Base-by-base conservation (phyloP, 2,888 invertebrate genomes). In the Lasioglossum marginatum region DNA sequence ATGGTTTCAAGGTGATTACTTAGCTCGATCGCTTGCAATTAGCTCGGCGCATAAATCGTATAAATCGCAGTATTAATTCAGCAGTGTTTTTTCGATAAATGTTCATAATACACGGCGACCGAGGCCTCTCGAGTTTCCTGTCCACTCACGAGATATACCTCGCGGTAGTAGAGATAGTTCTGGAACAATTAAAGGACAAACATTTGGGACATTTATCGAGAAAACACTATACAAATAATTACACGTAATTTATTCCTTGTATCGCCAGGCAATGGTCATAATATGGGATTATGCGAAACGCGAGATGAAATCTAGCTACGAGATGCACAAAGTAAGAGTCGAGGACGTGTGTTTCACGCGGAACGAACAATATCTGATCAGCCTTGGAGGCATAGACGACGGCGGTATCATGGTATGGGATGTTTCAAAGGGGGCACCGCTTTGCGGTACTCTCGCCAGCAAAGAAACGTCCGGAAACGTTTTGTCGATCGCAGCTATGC, bases 371-470 rank as follows among this genome's bases (percentile, higher is more conserved):
- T 98, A 97, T 95, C 96, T 99, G 91, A 96, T 98, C 57, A 98
- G 98, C 0, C 96, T 99, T 63, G 99, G 99, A 0, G 99, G 99
- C 0, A 96, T 97, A 83, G 99, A 99, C 95, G 99, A 99, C 95
- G 98, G 98, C 57, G 97, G 97, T 88, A 96, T 99, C 60, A 97
- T 98, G 70, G 97, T 99, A 1, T 99, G 98, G 97, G 97, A 98
- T 94, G 96, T 98, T 87, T 95, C 96, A 60, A 96, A 96, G 1
- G 95, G 95, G 82, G 95, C 95, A 77, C 94, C 96, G 6, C 92
- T 96, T 34, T 96, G 96, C 87, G 96, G 96, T 93, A 93, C 95
- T 23, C 95, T 95, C 70, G 96, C 96, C 14, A 96, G 97, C 86
- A 97, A 96, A 14, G 96, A 97, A 78, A 97, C 97, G 70, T 97